Base-by-base conservation (phyloP, 2,888 invertebrate genomes). In the Drosophila sordidula region DNA sequence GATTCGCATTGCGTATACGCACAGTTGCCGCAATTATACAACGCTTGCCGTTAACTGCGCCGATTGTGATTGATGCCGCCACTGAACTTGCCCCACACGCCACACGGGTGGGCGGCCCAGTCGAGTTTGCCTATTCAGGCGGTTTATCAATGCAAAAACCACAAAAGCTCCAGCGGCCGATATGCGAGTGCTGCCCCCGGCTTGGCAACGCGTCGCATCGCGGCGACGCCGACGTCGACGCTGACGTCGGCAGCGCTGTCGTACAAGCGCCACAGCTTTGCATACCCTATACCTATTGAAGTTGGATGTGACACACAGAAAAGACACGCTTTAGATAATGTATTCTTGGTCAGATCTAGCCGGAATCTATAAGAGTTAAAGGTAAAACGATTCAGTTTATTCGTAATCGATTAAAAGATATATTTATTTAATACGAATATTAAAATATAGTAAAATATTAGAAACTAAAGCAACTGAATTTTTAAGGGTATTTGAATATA, bases 111-210 rank as follows among this genome's bases (percentile, higher is more conserved):
- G 70, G 55, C 42, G 59, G 22, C 22, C 14, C 47, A 67, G 56
- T 57, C 57, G 50, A 42, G 68, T 74, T 51, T 76, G 55, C 25
- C 29, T 26, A 9, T 32, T 22, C 25, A 64, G 34, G 18, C 26
- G 55, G 36, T 82, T 69, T 64, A 78, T 87, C 71, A 63, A 78
- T 78, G 83, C 80, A 78, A 87, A 87, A 82, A 63, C 51, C 49
- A 29, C 69, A 67, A 68, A 51, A 63, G 38, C 57, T 69, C 46
- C 44, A 54, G 42, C 57, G 34, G 29, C 36, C 39, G 34, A 61
- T 54, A 42, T 29, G 36, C 50, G 61, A 39, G 34, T 64, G 39
- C 34, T 50, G 41, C 9, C 51, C 34, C 51, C n/a, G 32, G 16
- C 52, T 38, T 39, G 9, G 49, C 9, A 3, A 0, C 9, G 29